Conservation (phyloP, 2,797 vertebrate species). For the Stomatorhinus walkeri region DNA sequence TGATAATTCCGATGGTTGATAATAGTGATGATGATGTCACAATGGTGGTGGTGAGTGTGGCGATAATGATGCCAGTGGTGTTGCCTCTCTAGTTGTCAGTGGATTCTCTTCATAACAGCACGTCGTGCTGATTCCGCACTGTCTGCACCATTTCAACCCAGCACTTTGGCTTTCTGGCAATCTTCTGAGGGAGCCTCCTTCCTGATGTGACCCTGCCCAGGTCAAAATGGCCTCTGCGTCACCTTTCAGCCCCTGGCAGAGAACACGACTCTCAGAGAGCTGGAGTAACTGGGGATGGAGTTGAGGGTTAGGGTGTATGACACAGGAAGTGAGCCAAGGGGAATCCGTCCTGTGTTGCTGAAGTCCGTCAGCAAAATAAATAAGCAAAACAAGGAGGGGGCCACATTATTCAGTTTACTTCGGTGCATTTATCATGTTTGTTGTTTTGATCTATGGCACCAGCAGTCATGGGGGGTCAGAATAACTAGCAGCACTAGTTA, state of each 20-base stretch:
- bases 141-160: neutral
- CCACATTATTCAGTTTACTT: neutral
- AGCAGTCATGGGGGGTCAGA: neutral
- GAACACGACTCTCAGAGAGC: neutral
- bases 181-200: neutral
- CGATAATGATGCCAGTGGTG: neutral
- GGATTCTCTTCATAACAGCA: neutral
- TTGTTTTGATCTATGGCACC: neutral
- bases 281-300: neutral
- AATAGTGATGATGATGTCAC: neutral
- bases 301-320: neutral
- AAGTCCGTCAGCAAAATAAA: neutral
- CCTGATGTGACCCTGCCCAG: neutral
- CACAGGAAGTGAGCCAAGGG: neutral
- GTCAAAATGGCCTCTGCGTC: neutral
- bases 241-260: neutral
- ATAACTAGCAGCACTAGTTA: neutral
- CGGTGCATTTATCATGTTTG: neutral
- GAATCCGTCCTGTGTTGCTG: neutral
- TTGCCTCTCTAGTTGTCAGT: neutral
- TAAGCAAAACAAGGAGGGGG: neutral
- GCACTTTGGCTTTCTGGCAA: neutral
- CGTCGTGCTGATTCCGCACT: neutral
- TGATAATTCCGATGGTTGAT: neutral
- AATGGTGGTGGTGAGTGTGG: neutral